Conservation (phyloP, 2,888 invertebrate species). For the Furcula furcula region DNA sequence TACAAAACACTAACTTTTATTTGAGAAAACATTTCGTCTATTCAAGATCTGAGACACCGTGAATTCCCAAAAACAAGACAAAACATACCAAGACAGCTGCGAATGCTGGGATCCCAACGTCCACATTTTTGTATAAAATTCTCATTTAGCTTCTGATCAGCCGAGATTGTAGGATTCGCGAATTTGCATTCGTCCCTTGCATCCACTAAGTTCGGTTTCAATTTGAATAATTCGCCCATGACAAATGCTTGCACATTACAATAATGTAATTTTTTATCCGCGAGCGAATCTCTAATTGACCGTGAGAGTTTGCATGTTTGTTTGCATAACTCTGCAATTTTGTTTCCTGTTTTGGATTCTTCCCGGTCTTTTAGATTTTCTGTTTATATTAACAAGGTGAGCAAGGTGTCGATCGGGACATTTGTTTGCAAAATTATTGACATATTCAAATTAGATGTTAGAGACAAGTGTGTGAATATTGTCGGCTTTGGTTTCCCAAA, state of each 20-base stretch:
- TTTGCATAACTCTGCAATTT: slow-evolving; percentile 37
- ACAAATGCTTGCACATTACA: slow-evolving; percentile 60
- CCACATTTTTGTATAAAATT: slow-evolving; percentile 71
- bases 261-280: slow-evolving; percentile 54
- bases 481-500: slow-evolving; percentile 49
- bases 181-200: slow-evolving; percentile 64
- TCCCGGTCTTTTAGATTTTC: neutral
- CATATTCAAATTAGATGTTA: slow-evolving; percentile 52
- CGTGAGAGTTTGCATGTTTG: slow-evolving; percentile 52
- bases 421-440: slow-evolving; percentile 53
- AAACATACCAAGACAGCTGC: slow-evolving; percentile 33
- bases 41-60: slow-evolving; percentile 16
- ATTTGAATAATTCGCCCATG: slow-evolving; percentile 73
- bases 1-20: slow-evolving; percentile 5
- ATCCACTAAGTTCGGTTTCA: slow-evolving; percentile 40
- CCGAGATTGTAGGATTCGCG: slow-evolving; percentile 55
- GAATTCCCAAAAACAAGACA: slow-evolving; percentile 29
- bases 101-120: slow-evolving; percentile 44
- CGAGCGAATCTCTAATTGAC: slow-evolving; percentile 61
- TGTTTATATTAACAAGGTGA: slow-evolving; percentile 16
- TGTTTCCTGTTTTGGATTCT: slow-evolving; percentile 17
- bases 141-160: slow-evolving; percentile 68
- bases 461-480: slow-evolving; percentile 62
- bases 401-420: slow-evolving; percentile 25
- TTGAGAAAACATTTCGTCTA: slow-evolving; percentile 13